Evolutionary conservation across 2,113 vertebrate genomes (phyloP), one percentile per base, ranked within the genome.

Genomic region (Scytalopus superciliaris): DNA sequence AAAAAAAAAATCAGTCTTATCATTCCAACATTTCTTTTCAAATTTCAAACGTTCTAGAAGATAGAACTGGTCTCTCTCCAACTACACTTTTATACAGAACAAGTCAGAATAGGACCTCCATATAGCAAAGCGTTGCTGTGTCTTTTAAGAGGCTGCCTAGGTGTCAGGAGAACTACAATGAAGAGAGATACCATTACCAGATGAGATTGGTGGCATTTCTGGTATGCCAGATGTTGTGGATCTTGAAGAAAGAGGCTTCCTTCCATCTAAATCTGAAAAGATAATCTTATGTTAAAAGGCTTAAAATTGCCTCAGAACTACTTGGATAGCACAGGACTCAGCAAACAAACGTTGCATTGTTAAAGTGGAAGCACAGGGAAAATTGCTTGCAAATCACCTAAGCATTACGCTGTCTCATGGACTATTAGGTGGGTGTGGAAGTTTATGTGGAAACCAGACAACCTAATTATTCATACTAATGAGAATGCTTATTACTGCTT

Each of bases 201-300:
- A 19, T 87, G 81, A 72, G 33, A 67, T 9, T 72, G 39, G 84
- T 72, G 57, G 52, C 84, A 82, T 84, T 95, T 89, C 77, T 94
- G 77, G 33, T 44, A 93, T 78, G 77, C 56, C 62, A 93, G 73
- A 24, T 59, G 73, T 47, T 72, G 70, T 72, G 62, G 40, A 10
- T 72, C 81, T 78, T 72, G 92, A 82, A 89, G 77, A 50, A 94
- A 50, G 19, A 72, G 66, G 15, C 33, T 84, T 84, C 49, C 6
- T 94, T 93, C 90, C 84, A 91, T 56, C 92, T 95, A 94, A 72
- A 93, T 78, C 81, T 27, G 19, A 28, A 94, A 95, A 87, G 19
- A 95, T 47, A 95, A 56, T 75, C 35, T 68, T 59, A 12, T 39
- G 62, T 91, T 94, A 97, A 82, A 89, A 82, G n/a, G 31, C 19